Evolutionary conservation across 2,888 invertebrate genomes (phyloP).

Genomic region (Cyclophora albipunctata): DNA sequence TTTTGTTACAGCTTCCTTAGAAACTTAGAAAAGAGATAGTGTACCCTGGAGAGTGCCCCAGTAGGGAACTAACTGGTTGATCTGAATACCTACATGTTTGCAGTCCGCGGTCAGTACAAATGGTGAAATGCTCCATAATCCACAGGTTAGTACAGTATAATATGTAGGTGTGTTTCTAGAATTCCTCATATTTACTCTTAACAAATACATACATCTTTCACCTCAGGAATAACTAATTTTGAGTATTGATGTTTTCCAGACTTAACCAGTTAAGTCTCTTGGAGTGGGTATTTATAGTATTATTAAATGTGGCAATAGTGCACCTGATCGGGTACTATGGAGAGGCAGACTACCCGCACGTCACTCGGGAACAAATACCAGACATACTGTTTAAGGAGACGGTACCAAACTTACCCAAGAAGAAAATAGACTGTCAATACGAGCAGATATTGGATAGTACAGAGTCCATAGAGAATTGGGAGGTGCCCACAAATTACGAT

Average conservation of each 20-base stretch:
- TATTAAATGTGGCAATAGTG: constrained; percentile 34
- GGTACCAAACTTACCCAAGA: constrained; percentile 27
- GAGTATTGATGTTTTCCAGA: constrained; percentile 13
- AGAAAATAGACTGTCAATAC: constrained; percentile 45
- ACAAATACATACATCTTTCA: too few species aligned
- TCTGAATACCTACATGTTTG: too few species aligned
- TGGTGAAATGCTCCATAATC: constrained; percentile 42
- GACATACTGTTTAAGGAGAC: constrained; percentile 32
- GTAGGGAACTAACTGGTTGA: too few species aligned
- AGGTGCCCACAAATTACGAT: constrained; percentile 32
- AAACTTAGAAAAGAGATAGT: too few species aligned
- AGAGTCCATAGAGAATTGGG: constrained; percentile 28
- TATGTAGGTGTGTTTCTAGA: constrained; percentile 13
- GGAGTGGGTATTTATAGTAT: constrained; percentile 24
- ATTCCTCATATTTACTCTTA: constrained; percentile 4
- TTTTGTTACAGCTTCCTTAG: too few species aligned
- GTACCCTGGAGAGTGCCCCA: too few species aligned
- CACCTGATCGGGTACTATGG: constrained; percentile 37
- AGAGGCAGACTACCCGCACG: constrained; percentile 38
- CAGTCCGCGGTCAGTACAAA: constrained; percentile 17
- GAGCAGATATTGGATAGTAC: constrained; percentile 38
- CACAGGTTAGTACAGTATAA: constrained; percentile 20
- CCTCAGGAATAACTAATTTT: too few species aligned
- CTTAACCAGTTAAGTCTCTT: constrained; percentile 35
- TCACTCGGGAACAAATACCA: constrained; percentile 32